Evolutionary conservation across 2,888 invertebrate genomes (phyloP).

Genomic region (Cremastobaeus sp.): DNA sequence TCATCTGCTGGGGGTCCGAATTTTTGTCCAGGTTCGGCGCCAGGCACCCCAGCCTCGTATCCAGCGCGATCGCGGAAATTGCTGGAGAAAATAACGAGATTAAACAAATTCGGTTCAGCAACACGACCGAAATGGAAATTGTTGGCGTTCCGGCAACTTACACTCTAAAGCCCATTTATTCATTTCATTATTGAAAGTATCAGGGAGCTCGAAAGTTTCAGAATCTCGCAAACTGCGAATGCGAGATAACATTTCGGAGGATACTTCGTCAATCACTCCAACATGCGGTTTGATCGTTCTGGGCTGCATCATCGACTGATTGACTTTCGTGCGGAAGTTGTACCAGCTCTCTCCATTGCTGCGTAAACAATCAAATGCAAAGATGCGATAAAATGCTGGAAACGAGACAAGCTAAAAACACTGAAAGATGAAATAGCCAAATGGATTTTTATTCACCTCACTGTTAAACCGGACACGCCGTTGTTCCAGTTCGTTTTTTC

Average conservation of each 20-base stretch:
- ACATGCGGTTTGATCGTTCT: slow-evolving; percentile 88
- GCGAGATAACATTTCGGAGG: slow-evolving; percentile 85
- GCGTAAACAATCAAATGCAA: slow-evolving; percentile 59
- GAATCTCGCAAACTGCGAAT: slow-evolving; percentile 78
- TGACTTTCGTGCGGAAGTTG: slow-evolving; percentile 88
- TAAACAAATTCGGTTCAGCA: no score
- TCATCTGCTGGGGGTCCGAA: slow-evolving; percentile 87
- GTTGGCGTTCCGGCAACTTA: no score
- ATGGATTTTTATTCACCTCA: slow-evolving; percentile 63
- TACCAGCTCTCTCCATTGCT: slow-evolving; percentile 95
- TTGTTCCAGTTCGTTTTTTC: slow-evolving; percentile 74
- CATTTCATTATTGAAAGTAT: slow-evolving; percentile 84
- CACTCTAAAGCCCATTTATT: slow-evolving; percentile 91
- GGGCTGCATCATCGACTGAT: slow-evolving; percentile 89
- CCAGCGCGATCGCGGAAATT: slow-evolving; percentile 89
- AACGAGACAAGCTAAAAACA: neutral
- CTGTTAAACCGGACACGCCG: slow-evolving; percentile 66
- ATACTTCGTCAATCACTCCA: slow-evolving; percentile 85
- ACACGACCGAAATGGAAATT: no score
- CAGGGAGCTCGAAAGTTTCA: slow-evolving; percentile 82
- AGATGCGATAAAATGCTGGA: neutral
- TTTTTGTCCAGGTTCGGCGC: slow-evolving; percentile 79
- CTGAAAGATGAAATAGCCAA: slow-evolving; percentile 4
- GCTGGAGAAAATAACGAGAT: slow-evolving; percentile 79
- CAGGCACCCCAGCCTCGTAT: slow-evolving; percentile 88